Base-by-base conservation (phyloP, 2,797 vertebrate species). In the Ficedula albicollis region DNA sequence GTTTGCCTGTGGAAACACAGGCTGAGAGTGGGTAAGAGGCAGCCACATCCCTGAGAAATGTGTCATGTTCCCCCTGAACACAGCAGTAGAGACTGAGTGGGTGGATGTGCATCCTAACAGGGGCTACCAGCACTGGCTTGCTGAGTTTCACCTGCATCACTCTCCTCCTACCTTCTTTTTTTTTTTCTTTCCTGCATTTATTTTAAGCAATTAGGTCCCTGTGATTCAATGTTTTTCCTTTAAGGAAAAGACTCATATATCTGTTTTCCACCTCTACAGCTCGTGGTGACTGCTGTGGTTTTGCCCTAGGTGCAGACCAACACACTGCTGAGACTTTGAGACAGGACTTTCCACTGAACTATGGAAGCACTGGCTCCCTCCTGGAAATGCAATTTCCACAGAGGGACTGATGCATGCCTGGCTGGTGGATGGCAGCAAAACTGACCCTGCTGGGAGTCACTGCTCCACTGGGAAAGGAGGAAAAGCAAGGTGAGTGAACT, bases 21-120 rank as follows among this genome's bases (percentile, higher is more conserved):
- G 26, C 30, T 36, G 48, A 73, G 51, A 48, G 11, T 17, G 6
- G 25, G 17, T 26, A 87, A 67, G 68, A 83, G 29, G 86, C 58
- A 75, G 30, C 25, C 48, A 19, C 10, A 4, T 49, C 23, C 38
- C 36, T 0, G 0, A 19, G 15, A 67, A 52, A 76, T 0, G 32
- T 39, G 69, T 43, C 39, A 38, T 0, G 2, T 5, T 84, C 70
- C 76, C 32, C 58, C 49, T 17, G 21, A 66, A 56, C 15, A 9
- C 69, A 58, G 48, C 39, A 77, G 21, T 1, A 46, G 26, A 88
- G 64, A 59, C 41, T 60, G 23, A 39, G 49, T 13, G 21, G 13
- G 38, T 8, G 54, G 73, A 56, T 15, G 25, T 34, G 49, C 54
- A 79, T 63, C 63, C 32, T 11, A 54, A 79, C 34, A 85, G 6